Conservation (phyloP, 2,888 invertebrate species). For the Altica lythri region DNA sequence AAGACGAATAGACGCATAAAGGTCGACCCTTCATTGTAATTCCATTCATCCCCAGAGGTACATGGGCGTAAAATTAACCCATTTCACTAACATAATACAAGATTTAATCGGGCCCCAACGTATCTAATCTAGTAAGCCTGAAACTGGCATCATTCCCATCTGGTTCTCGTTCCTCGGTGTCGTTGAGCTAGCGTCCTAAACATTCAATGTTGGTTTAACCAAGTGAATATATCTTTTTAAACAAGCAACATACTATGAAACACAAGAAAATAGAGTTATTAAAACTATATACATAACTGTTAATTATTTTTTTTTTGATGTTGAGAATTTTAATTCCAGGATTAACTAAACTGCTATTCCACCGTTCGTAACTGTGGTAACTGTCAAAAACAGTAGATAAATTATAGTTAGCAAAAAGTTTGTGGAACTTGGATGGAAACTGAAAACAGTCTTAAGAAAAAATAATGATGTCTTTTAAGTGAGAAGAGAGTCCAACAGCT, state of each 20-base stretch:
- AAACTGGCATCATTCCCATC: slow-evolving; percentile 35
- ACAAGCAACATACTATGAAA: too few relatives aligned
- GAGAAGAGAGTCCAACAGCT: slow-evolving; percentile 38
- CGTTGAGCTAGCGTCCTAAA: too few relatives aligned
- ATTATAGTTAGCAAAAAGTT: slow-evolving; percentile 39
- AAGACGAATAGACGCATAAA: slow-evolving; percentile 38
- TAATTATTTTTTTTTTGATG: too few relatives aligned
- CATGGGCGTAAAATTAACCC: slow-evolving; percentile 58
- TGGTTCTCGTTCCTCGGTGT: slow-evolving; percentile 30
- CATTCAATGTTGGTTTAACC: slow-evolving; percentile 10
- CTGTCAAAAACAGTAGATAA: slow-evolving; percentile 39
- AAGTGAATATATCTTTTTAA: slow-evolving; percentile 8
- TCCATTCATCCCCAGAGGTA: slow-evolving; percentile 53
- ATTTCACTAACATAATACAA: slow-evolving; percentile 55
- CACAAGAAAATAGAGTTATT: too few relatives aligned
- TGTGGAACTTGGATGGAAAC: slow-evolving; percentile 37
- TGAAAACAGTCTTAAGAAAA: slow-evolving; percentile 40
- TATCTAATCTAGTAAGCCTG: slow-evolving; percentile 43
- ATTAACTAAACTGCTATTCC: too few relatives aligned
- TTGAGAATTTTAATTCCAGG: too few relatives aligned
- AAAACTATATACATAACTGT: too few relatives aligned
- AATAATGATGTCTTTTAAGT: slow-evolving; percentile 43
- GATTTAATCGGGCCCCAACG: slow-evolving; percentile 52
- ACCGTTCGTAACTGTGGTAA: too few relatives aligned
- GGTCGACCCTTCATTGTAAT: slow-evolving; percentile 51